Evolutionary conservation across 37 sponge, comb jelly and placozoan species (phyloP).

Genomic region (Crambe crambe): DNA sequence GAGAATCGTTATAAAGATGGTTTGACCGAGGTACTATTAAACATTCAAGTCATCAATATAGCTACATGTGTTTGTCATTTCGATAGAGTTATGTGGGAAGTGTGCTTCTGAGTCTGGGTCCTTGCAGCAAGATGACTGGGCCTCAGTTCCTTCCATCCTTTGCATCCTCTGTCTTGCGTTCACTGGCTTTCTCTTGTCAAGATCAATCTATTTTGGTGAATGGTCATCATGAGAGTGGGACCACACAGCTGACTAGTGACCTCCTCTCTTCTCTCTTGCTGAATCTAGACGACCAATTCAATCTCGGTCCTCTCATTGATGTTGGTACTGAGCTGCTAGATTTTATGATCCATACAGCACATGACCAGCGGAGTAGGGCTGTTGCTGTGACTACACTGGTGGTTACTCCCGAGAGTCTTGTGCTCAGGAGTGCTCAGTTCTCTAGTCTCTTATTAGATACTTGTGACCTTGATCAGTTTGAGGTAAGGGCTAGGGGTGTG

Average conservation of each 20-base stretch:
- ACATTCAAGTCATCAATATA: too few relatives aligned
- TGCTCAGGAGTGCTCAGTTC: not conserved
- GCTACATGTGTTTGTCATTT: not conserved
- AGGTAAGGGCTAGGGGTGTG: not conserved
- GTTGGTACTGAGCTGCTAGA: not conserved
- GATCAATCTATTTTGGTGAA: slow-evolving; percentile 29
- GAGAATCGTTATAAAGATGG: slow-evolving; percentile 13
- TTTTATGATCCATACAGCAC: not conserved
- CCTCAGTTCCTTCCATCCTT: not conserved
- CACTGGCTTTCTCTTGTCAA: not conserved
- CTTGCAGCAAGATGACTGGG: not conserved
- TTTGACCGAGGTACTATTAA: not conserved
- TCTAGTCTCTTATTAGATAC: slow-evolving; percentile 17
- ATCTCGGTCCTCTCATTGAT: not conserved
- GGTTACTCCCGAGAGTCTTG: not conserved
- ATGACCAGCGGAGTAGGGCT: not conserved
- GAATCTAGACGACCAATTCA: not conserved
- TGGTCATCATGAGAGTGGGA: slow-evolving; percentile 11
- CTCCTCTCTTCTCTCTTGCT: not conserved
- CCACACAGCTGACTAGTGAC: not conserved
- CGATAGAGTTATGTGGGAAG: slow-evolving; percentile 7
- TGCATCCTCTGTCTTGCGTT: not conserved
- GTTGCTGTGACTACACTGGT: not conserved
- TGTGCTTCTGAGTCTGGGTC: not conserved
- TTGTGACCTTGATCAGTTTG: not conserved